phyloP scores from a whole-genome alignment of 2,888 invertebrate species.

The Panorpa germanica region DNA sequence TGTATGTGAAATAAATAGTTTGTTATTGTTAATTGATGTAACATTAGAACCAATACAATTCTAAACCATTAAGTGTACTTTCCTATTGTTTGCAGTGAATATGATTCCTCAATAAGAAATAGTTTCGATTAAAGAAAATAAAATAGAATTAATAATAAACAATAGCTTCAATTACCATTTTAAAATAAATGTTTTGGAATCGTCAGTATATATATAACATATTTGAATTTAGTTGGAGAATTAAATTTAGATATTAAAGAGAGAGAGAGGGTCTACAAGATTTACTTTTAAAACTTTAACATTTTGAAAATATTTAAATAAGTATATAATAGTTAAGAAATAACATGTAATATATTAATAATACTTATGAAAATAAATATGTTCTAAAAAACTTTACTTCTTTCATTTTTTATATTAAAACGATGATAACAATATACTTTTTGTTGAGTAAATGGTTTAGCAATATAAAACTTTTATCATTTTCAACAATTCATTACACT shows the following conservation, averaged over 20 bases:
- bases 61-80: slow-evolving; percentile 65
- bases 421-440: too few species aligned
- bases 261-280: too few species aligned
- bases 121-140: slow-evolving; percentile 24
- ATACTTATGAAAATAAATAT: too few species aligned
- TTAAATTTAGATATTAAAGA: slow-evolving; percentile 83
- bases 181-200: slow-evolving; percentile 63
- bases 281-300: too few species aligned
- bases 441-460: too few species aligned
- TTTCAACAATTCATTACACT: too few species aligned
- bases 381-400: too few species aligned
- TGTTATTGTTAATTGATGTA: slow-evolving; percentile 83
- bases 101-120: slow-evolving; percentile 49
- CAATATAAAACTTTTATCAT: too few species aligned
- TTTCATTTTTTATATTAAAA: too few species aligned
- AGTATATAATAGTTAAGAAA: too few species aligned
- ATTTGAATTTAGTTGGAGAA: slow-evolving; percentile 59
- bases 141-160: neutral
- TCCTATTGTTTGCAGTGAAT: slow-evolving; percentile 93
- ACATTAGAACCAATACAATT: slow-evolving; percentile 62
- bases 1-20: slow-evolving; percentile 37
- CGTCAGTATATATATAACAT: slow-evolving; percentile 72
- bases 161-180: slow-evolving; percentile 22
- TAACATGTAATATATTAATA: too few species aligned
- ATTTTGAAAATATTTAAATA: too few species aligned